Base-by-base conservation (phyloP, 2,888 invertebrate genomes). In the Molanna angustata region DNA sequence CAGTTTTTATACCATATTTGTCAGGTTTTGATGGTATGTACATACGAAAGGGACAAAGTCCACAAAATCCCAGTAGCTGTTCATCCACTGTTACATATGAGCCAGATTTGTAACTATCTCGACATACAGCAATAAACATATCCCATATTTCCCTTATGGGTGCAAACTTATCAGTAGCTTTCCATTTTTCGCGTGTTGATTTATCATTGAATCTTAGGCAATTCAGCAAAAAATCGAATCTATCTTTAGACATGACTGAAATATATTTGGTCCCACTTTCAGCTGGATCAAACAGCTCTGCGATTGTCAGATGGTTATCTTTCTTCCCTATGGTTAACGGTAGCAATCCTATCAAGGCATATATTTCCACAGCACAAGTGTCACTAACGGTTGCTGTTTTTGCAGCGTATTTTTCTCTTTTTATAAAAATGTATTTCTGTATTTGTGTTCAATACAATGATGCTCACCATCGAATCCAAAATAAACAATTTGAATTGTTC, bases 1-100 rank as follows among this genome's bases (percentile, higher is more conserved):
- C 49, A 14, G 69, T 61, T 61, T 69, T 68, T 19, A 68, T 52
- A 9, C 66, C 68, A 59, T 67, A 67, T 53, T 61, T 56, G 33
- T 31, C 47, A 1, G 60, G 58, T 19, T 58, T 58, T 22, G 54
- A 54, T 4, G 53, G 53, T 1, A 60, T 58, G 14, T 57, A 60
- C 50, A 60, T 60, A 2, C 56, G 13, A 16, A 60, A 58, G 22
- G 53, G 55, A 27, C 57, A 58, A 4, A 57, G 16, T 1, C 61
- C 60, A 27, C 60, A 20, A 35, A 58, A 60, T 18, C 57, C 58
- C 11, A 61, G 22, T 22, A 61, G 41, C 22, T 60, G 60, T 37
- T 61, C 61, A 43, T 61, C 61, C 6, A 58, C 27, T 11, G 57
- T 60, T 27, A 35, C 11, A 21, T 33, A 57, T 6, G 61, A 53